phyloP scores from a whole-genome alignment of 2,113 vertebrate species.

The Jaculus jaculus region DNA sequence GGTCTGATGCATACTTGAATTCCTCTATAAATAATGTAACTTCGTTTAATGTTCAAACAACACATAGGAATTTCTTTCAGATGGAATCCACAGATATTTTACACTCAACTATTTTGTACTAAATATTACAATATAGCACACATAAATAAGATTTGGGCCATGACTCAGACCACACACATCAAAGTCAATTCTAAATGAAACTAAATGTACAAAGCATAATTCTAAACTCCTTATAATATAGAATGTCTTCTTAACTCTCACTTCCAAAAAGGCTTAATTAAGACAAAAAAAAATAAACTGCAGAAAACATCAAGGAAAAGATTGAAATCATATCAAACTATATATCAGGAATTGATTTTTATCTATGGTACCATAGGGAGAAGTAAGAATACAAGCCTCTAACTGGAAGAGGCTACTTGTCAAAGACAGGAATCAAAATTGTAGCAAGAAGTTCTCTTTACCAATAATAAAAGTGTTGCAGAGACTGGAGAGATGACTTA shows the following conservation, averaged over 20 bases:
- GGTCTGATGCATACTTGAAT: neutral
- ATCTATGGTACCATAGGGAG: neutral
- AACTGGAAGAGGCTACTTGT: neutral
- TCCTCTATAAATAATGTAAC: neutral
- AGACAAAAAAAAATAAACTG: neutral
- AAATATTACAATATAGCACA: neutral
- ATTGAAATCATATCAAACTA: neutral
- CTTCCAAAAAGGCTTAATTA: constrained; percentile 2
- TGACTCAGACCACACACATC: neutral
- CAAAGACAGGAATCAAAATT: neutral
- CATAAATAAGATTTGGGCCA: neutral
- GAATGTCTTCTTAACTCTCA: neutral
- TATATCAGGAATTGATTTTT: neutral
- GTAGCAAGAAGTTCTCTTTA: neutral
- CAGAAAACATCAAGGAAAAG: neutral
- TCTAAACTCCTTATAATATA: neutral
- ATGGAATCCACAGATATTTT: neutral
- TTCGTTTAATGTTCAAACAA: constrained; percentile 10
- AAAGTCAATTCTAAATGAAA: constrained; percentile 7
- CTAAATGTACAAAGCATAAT: neutral
- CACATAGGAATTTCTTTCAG: neutral
- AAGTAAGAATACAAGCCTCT: constrained; percentile 15
- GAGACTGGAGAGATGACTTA: too few relatives aligned
- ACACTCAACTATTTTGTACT: neutral
- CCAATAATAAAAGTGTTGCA: neutral